Conservation (phyloP, 2,888 invertebrate species). For the Cancer borealis region DNA sequence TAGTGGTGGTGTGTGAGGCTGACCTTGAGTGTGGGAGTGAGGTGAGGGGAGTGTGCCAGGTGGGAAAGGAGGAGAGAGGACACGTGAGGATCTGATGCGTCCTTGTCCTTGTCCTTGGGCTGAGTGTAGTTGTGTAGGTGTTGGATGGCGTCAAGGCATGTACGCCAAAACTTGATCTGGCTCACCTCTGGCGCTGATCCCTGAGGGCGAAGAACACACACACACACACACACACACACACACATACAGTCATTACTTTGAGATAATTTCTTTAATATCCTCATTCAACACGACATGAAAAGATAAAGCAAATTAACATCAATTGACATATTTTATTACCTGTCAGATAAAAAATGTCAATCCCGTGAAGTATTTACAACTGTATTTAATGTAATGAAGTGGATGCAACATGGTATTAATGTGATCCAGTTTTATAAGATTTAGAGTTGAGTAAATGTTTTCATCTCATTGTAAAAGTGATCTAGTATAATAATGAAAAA, state of each 20-base stretch:
- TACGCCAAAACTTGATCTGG: conserved; percentile 52
- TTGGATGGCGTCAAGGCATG: conserved; percentile 37
- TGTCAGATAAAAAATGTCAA: background rate
- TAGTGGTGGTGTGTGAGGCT: background rate
- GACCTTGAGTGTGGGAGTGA: conserved; percentile 47
- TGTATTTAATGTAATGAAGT: background rate
- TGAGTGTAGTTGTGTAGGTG: conserved; percentile 6
- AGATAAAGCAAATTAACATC: background rate
- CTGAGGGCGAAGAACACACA: background rate
- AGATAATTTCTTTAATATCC: background rate
- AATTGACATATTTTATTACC: background rate
- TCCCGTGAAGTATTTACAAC: background rate
- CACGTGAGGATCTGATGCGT: background rate
- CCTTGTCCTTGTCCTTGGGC: background rate
- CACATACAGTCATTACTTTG: too few relatives aligned
- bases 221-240: too few relatives aligned
- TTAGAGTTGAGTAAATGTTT: too few relatives aligned
- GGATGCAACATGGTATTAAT: background rate
- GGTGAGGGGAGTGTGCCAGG: conserved; percentile 46
- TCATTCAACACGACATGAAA: background rate
- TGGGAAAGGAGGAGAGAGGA: background rate
- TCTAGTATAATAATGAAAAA: too few relatives aligned
- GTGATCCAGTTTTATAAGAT: too few relatives aligned
- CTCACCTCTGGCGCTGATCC: conserved; percentile 45
- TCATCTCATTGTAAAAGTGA: too few relatives aligned